phyloP scores from a whole-genome alignment of 2,797 vertebrate genomes.

The Myripristis murdjan region DNA sequence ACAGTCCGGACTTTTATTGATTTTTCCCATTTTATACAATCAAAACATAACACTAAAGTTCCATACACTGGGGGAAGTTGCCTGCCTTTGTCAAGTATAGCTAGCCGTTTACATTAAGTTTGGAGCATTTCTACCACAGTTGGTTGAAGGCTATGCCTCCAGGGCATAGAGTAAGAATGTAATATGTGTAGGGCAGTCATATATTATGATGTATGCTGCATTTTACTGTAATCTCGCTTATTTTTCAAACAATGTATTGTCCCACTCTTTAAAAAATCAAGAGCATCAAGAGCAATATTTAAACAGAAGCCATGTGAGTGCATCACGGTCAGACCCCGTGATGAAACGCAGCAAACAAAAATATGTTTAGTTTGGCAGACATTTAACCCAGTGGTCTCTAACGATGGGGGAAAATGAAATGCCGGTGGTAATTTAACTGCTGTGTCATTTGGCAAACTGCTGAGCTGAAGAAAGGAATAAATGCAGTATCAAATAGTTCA shows the following conservation, averaged over 20 bases:
- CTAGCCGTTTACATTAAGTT: conserved; percentile 55
- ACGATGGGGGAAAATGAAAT: conserved; percentile 19
- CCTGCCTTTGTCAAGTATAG: conserved; percentile 54
- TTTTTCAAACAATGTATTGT: background rate
- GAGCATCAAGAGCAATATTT: too few relatives aligned
- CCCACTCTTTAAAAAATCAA: background rate
- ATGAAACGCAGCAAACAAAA: conserved; percentile 32
- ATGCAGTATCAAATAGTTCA: conserved; percentile 54
- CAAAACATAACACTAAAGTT: conserved; percentile 55
- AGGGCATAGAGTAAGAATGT: conserved; percentile 17
- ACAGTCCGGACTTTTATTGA: conserved; percentile 68
- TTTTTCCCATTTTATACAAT: conserved; percentile 69
- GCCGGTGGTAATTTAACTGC: conserved; percentile 54
- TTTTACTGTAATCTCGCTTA: conserved; percentile 9
- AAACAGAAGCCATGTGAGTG: conserved; percentile 34
- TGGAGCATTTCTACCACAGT: conserved; percentile 25
- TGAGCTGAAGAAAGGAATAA: conserved; percentile 57
- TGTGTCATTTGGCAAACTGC: conserved; percentile 59
- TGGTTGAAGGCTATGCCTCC: background rate
- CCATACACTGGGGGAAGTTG: conserved; percentile 48
- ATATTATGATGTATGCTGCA: background rate
- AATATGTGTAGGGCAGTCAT: background rate
- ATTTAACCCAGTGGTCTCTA: conserved; percentile 43
- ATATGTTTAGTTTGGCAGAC: conserved; percentile 41
- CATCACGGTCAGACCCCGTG: conserved; percentile 18